Evolutionary conservation across 2,113 vertebrate genomes (phyloP).

Genomic region (Siniperca chuatsi): DNA sequence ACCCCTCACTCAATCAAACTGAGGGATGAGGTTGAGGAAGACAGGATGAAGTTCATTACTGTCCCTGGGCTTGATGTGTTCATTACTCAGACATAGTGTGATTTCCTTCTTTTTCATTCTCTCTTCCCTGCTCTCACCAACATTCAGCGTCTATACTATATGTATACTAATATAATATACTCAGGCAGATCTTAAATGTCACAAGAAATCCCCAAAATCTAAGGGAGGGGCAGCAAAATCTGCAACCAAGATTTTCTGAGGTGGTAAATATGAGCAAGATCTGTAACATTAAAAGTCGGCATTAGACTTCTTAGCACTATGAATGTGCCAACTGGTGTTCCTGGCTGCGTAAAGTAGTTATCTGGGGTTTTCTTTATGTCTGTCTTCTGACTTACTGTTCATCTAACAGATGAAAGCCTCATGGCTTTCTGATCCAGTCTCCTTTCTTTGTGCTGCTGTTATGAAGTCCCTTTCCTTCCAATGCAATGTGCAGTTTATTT

Average conservation of each 20-base stretch:
- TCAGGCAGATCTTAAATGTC: background rate
- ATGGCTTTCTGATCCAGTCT: constrained; percentile 23
- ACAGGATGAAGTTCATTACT: constrained; percentile 56
- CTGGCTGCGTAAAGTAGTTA: background rate
- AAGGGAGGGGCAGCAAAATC: background rate
- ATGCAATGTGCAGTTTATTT: constrained; percentile 13
- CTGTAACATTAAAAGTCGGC: background rate
- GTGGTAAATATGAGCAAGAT: background rate
- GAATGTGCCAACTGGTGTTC: background rate
- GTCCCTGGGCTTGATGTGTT: constrained; percentile 57
- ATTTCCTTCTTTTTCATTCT: constrained; percentile 22
- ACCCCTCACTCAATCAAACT: constrained; percentile 56
- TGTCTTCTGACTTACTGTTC: constrained; percentile 1
- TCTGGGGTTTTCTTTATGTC: background rate
- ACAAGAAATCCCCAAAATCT: background rate
- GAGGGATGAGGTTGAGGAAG: constrained; percentile 52
- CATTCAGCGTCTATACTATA: background rate
- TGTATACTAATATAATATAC: background rate
- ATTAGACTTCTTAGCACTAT: background rate
- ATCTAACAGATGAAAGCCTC: constrained; percentile 9
- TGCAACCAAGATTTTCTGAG: background rate
- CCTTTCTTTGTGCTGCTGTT: background rate
- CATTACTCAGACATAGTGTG: constrained; percentile 43
- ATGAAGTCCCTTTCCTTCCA: background rate
- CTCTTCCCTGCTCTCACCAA: background rate